Percentiles rank a stretch among this genome's conserved stretches.
Evolutionary conservation across 2,797 vertebrate species (phyloP).

Genomic region (Gadopsis marmoratus): DNA sequence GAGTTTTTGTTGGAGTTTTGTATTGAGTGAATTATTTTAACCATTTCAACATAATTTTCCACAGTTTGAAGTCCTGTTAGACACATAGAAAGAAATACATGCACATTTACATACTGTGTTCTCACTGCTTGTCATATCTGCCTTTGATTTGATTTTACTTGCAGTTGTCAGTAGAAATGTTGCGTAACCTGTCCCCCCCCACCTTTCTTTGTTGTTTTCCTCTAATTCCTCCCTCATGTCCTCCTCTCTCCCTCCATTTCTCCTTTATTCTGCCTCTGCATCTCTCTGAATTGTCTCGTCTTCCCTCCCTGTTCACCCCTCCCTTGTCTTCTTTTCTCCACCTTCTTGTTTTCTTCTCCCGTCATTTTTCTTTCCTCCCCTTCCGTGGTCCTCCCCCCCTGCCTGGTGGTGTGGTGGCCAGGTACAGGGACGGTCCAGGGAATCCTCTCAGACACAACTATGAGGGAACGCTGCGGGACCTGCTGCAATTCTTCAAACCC

Average conservation of each 20-base stretch:
- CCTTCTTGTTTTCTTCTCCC: conserved; percentile 24
- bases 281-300: conserved; percentile 44
- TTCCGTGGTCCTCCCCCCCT: conserved; percentile 75
- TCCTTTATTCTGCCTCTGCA: conserved; percentile 11
- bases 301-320: conserved; percentile 5
- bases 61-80: neutral
- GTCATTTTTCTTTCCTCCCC: conserved; percentile 39
- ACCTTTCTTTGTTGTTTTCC: conserved; percentile 77
- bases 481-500: conserved; percentile 99
- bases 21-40: neutral
- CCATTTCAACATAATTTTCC: neutral
- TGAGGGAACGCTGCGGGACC: conserved; percentile 98
- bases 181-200: conserved; percentile 84
- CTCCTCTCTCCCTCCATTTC: neutral
- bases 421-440: conserved; percentile 99
- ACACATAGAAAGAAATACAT: neutral
- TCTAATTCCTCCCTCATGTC: conserved; percentile 62
- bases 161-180: conserved; percentile 69
- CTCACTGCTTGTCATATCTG: neutral
- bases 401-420: conserved; percentile 86
- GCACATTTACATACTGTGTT: neutral
- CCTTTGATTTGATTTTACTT: conserved; percentile 39
- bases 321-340: neutral
- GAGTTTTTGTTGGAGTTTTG: neutral
- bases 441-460: conserved; percentile 99